Base-by-base conservation (phyloP, 1,140 invertebrate genomes). In the Papilio polyxenes region DNA sequence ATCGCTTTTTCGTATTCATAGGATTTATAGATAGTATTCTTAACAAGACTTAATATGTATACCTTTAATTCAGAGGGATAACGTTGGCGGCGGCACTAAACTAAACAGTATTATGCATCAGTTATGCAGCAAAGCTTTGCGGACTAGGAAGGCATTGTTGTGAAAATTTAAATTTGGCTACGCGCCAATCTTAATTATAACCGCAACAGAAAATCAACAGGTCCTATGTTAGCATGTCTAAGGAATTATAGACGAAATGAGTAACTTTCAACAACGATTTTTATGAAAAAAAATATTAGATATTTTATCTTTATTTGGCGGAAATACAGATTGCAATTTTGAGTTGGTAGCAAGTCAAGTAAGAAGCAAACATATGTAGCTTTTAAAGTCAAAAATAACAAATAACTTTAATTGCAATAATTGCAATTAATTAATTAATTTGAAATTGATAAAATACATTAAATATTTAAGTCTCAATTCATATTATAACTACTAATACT, bases 41-140 rank as follows among this genome's bases (percentile, higher is more conserved):
- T 4, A 53, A 53, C 3, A n/a, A n/a, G n/a, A n/a, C n/a, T n/a
- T n/a, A n/a, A n/a, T n/a, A n/a, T n/a, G n/a, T n/a, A n/a, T n/a
- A n/a, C n/a, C n/a, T 31, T 65, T 65, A 10, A 31, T 65, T 65
- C 23, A 31, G 20, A 13, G 9, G 4, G 23, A 4, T 65, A 31
- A n/a, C n/a, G n/a, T n/a, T n/a, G n/a, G 23, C 62, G 9, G 20
- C 11, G 65, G 65, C 6, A 72, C 31, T 72, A 72, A n/a, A n/a
- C n/a, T n/a, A n/a, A 72, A 72, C 31, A 72, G 65, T 72, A 72
- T 72, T 72, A 72, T n/a, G n/a, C n/a, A n/a, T n/a, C n/a, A n/a
- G n/a, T n/a, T n/a, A n/a, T 72, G 20, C 65, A 15, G 65, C 65
- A 72, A 72, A 72, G 65, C 65, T 72, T 72, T 72, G 65, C 31